These are phyloP conservation scores for Sebastiscus albofasciatus DNA, from an alignment of 2,797 vertebrate species.

Conservation along the genomic window DNA sequence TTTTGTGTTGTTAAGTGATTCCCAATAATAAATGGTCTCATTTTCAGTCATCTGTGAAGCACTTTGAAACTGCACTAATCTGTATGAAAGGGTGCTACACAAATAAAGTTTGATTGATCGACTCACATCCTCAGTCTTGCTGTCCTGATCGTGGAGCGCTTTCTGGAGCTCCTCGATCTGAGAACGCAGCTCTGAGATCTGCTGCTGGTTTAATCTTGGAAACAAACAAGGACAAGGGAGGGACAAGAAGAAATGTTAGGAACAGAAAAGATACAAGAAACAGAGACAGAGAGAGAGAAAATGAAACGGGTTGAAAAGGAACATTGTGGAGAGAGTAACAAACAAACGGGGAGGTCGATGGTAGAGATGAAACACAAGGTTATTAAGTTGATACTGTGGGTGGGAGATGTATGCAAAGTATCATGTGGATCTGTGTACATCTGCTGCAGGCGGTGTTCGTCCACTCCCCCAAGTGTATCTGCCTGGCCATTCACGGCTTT, in stretches of 20 bases:
- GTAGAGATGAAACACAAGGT: slow-evolving; percentile 12
- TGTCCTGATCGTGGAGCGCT: slow-evolving; percentile 87
- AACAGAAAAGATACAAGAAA: background rate
- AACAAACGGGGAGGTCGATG: background rate
- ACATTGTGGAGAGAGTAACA: background rate
- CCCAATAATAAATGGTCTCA: too few species aligned
- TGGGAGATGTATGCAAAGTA: slow-evolving; percentile 39
- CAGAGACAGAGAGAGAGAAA: background rate
- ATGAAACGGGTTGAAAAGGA: background rate
- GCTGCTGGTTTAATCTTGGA: slow-evolving; percentile 87
- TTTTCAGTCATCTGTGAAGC: too few species aligned
- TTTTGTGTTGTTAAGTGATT: too few species aligned
- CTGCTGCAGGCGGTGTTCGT: slow-evolving; percentile 21
- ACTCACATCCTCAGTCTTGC: slow-evolving; percentile 91
- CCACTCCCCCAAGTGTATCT: slow-evolving; percentile 13
- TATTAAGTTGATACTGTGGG: slow-evolving; percentile 21
- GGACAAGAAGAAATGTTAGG: background rate
- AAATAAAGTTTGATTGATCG: background rate
- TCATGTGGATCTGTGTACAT: slow-evolving; percentile 39
- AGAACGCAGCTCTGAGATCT: slow-evolving; percentile 85
- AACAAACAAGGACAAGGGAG: background rate
- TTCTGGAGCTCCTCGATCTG: slow-evolving; percentile 91
- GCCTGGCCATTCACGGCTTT: slow-evolving; percentile 44
- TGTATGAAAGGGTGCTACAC: too few species aligned
- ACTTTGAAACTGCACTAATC: too few species aligned